A percentile compares a stretch with the other conserved stretches of the same genome.
phyloP scores from a whole-genome alignment of 2,113 vertebrate species.

The Ophthalmolycus amberensis region DNA sequence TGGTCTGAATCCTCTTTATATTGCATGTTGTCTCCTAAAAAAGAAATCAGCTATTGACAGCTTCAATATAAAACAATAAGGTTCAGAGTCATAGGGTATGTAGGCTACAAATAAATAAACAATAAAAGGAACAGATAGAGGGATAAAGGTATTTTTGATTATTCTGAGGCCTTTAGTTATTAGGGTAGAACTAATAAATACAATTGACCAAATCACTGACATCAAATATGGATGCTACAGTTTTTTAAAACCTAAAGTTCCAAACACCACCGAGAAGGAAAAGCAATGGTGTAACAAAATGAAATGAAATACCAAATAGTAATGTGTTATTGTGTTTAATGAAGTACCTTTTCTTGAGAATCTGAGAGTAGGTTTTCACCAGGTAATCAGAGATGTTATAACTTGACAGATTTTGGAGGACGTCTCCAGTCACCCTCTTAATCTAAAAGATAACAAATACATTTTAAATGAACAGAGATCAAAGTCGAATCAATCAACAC shows the following conservation, averaged over 20 bases:
- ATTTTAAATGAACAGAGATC: background rate
- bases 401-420: slow-evolving; percentile 93
- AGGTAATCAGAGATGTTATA: slow-evolving; percentile 97
- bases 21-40: background rate
- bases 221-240: background rate
- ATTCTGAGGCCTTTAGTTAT: background rate
- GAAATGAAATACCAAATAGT: background rate
- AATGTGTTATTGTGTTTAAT: background rate
- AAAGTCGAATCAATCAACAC: background rate
- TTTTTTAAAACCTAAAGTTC: background rate
- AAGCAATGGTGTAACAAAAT: background rate
- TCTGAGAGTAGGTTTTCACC: slow-evolving; percentile 94
- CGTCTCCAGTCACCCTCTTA: slow-evolving; percentile 83
- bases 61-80: no score
- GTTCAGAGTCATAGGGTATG: no score
- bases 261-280: background rate
- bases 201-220: background rate
- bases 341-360: slow-evolving; percentile 93
- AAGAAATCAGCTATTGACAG: background rate
- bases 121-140: background rate
- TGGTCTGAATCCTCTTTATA: background rate
- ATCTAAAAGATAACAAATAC: slow-evolving; percentile 64
- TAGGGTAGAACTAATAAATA: background rate
- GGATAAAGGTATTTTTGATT: background rate
- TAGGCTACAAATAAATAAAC: slow-evolving; percentile 1